Base-by-base conservation (phyloP, 2,113 vertebrate species). In the Elaphurus davidianus region DNA sequence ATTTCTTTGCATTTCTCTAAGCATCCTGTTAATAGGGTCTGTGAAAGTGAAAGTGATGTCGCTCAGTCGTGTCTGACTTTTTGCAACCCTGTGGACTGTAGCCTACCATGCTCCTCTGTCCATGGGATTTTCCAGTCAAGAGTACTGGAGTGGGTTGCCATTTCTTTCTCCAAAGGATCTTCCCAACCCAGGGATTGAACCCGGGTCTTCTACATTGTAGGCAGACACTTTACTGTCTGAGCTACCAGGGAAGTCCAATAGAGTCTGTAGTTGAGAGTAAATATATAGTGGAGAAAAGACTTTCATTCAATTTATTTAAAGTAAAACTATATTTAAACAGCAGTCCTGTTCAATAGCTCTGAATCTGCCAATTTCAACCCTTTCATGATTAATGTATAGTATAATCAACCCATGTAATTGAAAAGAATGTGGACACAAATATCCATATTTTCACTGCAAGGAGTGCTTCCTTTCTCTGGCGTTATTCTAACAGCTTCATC, bases 231-330 rank as follows among this genome's bases (percentile, higher is more conserved):
- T 67, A 36, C 17, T 0, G 0, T 67, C 33, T 67, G 64, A 67
- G 4, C 64, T 67, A 36, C 33, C 33, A 67, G 33, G 8, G 33
- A 36, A 36, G 33, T 36, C 33, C 33, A 67, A 97, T 94, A 96
- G 93, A 52, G 76, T 97, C 91, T 98, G 81, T 91, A 59, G 8
- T 71, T 97, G 19, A 87, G n/a, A 94, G 2, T 50, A 96, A 86
- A 94, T 95, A 88, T 60, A 87, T 71, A 91, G 36, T 45, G 94
- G 86, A 97, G 98, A 98, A 97, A 98, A 93, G 47, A 95, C 83
- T 67, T 98, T 7, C 96, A 64, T 96, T 87, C 50, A 84, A 52
- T 92, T 89, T 95, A 11, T 96, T 94, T 94, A 97, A 98, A 98
- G 19, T 62, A 83, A 97, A 79, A 71, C n/a, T 81, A 6, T 81